Evolutionary conservation across 2,888 invertebrate genomes (phyloP), one percentile per base, ranked within the genome.

Genomic region (Torymus aiolomorphi): DNA sequence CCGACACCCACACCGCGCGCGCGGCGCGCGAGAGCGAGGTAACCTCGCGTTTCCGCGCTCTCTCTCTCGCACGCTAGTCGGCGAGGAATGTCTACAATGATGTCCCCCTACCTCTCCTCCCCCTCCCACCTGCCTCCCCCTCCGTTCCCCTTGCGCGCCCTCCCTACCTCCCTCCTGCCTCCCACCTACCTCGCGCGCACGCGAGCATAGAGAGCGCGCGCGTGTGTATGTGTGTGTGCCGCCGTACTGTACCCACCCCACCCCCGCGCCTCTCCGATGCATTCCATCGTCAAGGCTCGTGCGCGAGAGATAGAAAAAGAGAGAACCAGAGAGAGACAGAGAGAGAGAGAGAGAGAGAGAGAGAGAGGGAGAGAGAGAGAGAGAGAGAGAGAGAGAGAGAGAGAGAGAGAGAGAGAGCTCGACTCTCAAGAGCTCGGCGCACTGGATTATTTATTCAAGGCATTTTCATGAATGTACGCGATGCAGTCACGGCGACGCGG

Each of bases 381-480:
- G n/a, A n/a, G n/a, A n/a, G n/a, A n/a, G n/a, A n/a, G n/a, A n/a
- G n/a, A n/a, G n/a, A n/a, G n/a, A n/a, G n/a, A n/a, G n/a, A 63
- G 49, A 63, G 52, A 70, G 52, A 70, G 61, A 67, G 49, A 77
- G 20, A 56, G 62, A 54, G 56, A 49, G 16, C 70, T 62, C 57
- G n/a, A 10, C 49, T 59, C 66, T 59, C 66, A 31, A 63, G 79
- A 63, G 67, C 65, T n/a, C 54, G 42, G 10, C 56, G 65, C 69
- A 14, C 76, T 71, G 69, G 59, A 79, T 82, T 80, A 82, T 82
- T 82, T 82, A 82, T 82, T 80, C 82, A 79, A 82, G 76, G 79
- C 82, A 75, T 82, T 80, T 80, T 82, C 80, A 80, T 77, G 70
- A 82, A 76, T 82, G 78, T 78, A 76, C 73, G 56, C 73, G 77